These are phyloP conservation scores for Asarcornis scutulata DNA, from an alignment of 2,113 vertebrate genomes.

Conservation along the genomic window DNA sequence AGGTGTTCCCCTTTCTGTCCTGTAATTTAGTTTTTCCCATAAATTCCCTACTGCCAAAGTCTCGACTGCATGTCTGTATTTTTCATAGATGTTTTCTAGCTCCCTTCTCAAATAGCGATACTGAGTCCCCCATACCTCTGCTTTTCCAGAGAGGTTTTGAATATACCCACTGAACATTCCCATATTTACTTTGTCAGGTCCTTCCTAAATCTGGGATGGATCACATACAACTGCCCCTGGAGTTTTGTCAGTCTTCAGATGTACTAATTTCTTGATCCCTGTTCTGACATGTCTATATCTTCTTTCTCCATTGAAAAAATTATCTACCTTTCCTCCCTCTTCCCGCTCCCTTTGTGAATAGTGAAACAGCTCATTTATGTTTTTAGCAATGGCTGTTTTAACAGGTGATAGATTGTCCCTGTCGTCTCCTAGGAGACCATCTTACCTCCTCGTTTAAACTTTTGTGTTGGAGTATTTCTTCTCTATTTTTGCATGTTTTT, in stretches of 20 bases:
- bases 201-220: slow-evolving; percentile 34
- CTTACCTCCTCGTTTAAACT: neutral
- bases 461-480: neutral
- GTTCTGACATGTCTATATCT: slow-evolving; percentile 41
- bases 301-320: slow-evolving; percentile 48
- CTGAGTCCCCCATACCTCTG: neutral
- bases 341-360: slow-evolving; percentile 20
- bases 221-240: slow-evolving; percentile 3
- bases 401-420: slow-evolving; percentile 37
- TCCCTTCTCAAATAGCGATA: slow-evolving; percentile 43
- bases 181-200: slow-evolving; percentile 38
- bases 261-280: slow-evolving; percentile 45
- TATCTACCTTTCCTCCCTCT: slow-evolving; percentile 17
- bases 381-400: neutral
- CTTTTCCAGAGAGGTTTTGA: slow-evolving; percentile 20
- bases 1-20: slow-evolving; percentile 56
- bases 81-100: slow-evolving; percentile 36
- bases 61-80: slow-evolving; percentile 28
- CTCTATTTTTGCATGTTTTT: neutral
- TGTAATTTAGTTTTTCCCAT: slow-evolving; percentile 44
- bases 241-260: slow-evolving; percentile 37
- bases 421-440: neutral
- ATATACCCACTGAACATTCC: neutral
- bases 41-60: slow-evolving; percentile 14
- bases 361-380: slow-evolving; percentile 23